Conservation (phyloP, 2,113 vertebrate genomes). For the Peromyscus leucopus region DNA sequence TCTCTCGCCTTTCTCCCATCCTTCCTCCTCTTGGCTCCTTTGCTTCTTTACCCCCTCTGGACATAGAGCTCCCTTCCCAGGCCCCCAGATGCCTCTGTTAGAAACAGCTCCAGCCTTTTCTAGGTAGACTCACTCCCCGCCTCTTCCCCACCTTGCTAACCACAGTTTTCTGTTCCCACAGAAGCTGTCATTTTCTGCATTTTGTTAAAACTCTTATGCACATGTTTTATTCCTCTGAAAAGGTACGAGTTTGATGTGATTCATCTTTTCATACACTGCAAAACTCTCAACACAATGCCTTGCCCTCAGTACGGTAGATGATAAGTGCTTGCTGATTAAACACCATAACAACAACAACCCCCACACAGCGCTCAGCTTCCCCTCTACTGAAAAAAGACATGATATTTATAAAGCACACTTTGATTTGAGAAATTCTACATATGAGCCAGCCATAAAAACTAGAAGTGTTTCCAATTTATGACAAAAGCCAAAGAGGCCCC, state of each 20-base stretch:
- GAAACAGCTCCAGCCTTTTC: background rate
- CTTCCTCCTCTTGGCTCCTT: background rate
- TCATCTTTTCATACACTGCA: conserved; percentile 34
- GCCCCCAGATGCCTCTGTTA: background rate
- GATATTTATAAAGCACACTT: conserved; percentile 29
- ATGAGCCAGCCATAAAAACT: background rate
- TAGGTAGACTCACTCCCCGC: background rate
- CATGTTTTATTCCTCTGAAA: conserved; percentile 42
- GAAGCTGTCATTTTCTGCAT: conserved; percentile 65
- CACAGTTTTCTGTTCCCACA: background rate
- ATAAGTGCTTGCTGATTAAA: conserved; percentile 29
- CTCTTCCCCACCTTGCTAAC: background rate
- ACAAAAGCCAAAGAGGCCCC: background rate
- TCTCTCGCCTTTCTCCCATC: background rate
- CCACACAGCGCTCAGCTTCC: background rate
- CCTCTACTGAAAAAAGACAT: conserved; percentile 11
- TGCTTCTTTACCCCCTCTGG: background rate
- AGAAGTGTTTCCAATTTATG: background rate
- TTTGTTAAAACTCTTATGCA: conserved; percentile 22
- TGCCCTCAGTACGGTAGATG: background rate
- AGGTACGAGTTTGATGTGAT: background rate
- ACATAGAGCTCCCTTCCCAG: background rate
- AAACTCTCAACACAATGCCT: background rate
- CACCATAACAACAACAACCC: background rate
- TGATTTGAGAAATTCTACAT: conserved; percentile 21